Evolutionary conservation across 2,888 invertebrate species (phyloP).

Genomic region (Tuta absoluta): DNA sequence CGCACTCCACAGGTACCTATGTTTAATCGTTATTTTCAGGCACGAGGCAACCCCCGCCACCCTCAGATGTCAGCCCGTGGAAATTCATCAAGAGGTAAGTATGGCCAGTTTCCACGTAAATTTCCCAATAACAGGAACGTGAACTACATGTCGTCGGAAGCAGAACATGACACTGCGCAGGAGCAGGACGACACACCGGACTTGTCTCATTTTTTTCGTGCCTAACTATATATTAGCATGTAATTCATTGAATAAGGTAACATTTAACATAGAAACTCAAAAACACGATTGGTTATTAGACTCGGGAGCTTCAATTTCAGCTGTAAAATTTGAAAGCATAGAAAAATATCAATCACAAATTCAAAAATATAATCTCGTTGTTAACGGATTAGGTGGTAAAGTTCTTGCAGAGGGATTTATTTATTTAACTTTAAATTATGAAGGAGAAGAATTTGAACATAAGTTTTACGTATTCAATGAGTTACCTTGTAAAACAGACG

Average conservation of each 20-base stretch:
- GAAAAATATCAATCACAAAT: not conserved
- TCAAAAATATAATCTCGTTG: not conserved
- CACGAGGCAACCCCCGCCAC: not conserved
- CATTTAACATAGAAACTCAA: not conserved
- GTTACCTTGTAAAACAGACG: slow-evolving; percentile 21
- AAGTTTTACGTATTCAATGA: slow-evolving; percentile 26
- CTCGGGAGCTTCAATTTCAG: slow-evolving; percentile 7
- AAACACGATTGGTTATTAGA: not conserved
- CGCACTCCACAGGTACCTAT: not conserved
- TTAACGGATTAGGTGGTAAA: slow-evolving; percentile 24
- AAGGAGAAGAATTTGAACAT: slow-evolving; percentile 7
- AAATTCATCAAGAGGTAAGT: slow-evolving; percentile 7
- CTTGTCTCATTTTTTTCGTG: slow-evolving; percentile 14
- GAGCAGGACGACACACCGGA: not conserved
- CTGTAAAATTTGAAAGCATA: not conserved
- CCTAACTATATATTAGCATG: not conserved
- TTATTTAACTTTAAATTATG: slow-evolving; percentile 16
- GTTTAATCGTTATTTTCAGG: not conserved
- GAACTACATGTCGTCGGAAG: not conserved
- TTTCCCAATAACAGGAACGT: not conserved
- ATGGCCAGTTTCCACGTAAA: not conserved
- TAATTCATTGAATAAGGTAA: not conserved
- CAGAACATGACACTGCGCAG: not conserved
- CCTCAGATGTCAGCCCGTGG: not conserved
- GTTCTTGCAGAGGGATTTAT: slow-evolving; percentile 21